Percentiles rank a stretch among this genome's conserved stretches.
Conservation (phyloP, 1,140 invertebrate genomes). For the Galleria mellonella region DNA sequence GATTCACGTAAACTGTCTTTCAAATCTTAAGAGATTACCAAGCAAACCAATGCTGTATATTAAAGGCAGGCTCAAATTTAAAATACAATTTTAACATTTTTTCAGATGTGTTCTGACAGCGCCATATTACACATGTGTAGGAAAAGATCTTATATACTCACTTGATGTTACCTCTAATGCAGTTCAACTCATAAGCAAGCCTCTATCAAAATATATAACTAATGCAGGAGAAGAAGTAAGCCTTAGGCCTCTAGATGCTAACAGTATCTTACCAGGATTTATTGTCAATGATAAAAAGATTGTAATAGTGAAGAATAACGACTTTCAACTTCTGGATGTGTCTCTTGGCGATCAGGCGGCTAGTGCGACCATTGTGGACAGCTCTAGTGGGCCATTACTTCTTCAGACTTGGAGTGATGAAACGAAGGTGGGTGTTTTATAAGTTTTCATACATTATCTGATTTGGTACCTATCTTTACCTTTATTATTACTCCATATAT, state of each 20-base stretch:
- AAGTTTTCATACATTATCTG: too few relatives aligned
- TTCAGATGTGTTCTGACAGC: constrained; percentile 78
- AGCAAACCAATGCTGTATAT: too few relatives aligned
- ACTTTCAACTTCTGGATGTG: constrained; percentile 36
- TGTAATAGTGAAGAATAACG: constrained; percentile 50
- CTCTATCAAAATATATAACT: constrained; percentile 43
- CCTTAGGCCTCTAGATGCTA: constrained; percentile 28
- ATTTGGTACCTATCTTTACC: too few relatives aligned
- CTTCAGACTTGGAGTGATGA: constrained; percentile 51
- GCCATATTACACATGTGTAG: constrained; percentile 79
- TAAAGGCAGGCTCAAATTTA: too few relatives aligned
- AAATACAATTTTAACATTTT: constrained; percentile 9
- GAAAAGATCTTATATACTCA: constrained; percentile 60
- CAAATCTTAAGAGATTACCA: too few relatives aligned
- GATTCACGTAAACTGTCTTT: too few relatives aligned
- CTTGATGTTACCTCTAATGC: constrained; percentile 68
- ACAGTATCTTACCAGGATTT: constrained; percentile 40
- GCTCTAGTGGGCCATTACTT: constrained; percentile 33
- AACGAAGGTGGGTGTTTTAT: constrained; percentile 25
- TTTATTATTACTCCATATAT: too few relatives aligned
- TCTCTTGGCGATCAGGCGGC: constrained; percentile 32
- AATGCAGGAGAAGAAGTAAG: constrained; percentile 10
- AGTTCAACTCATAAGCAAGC: constrained; percentile 55
- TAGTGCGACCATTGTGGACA: constrained; percentile 45
- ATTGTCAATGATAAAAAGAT: constrained; percentile 56